phyloP scores from a whole-genome alignment of 2,113 vertebrate genomes.

The Pipra filicauda region DNA sequence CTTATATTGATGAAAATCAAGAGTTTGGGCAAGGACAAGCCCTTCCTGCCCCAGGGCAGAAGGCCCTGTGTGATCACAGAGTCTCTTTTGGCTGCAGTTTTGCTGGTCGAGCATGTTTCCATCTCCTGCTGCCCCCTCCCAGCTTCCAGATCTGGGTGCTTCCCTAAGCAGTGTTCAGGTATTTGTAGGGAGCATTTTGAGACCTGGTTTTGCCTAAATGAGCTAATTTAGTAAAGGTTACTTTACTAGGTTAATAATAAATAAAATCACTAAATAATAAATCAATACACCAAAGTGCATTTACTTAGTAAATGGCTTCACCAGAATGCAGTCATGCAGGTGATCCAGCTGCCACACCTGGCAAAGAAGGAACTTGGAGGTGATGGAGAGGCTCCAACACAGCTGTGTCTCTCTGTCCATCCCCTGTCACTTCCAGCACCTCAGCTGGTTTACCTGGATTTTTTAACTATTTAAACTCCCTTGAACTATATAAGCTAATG shows the following conservation, averaged over 20 bases:
- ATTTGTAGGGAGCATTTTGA: not conserved
- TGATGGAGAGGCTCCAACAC: not conserved
- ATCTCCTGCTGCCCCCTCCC: not conserved
- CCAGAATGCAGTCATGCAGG: accelerated
- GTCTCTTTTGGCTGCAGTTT: not conserved
- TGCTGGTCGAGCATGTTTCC: not conserved
- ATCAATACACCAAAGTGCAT: not conserved
- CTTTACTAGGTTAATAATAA: accelerated
- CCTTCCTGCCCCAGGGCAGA: not conserved
- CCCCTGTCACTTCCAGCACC: not conserved
- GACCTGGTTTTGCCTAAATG: not conserved
- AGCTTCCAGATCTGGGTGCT: not conserved
- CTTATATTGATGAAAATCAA: conserved; percentile 29
- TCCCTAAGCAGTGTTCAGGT: not conserved
- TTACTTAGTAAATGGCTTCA: not conserved
- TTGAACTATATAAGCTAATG: not conserved
- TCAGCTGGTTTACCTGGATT: not conserved
- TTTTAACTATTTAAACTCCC: not conserved
- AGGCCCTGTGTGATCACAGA: not conserved
- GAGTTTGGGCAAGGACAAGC: not conserved
- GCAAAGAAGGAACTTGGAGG: not conserved
- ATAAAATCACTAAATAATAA: not conserved
- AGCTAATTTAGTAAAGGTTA: not conserved
- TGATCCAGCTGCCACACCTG: not conserved
- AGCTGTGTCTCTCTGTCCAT: not conserved